Conservation (phyloP, 2,797 vertebrate species). For the Gymnoscopelus microlampas region DNA sequence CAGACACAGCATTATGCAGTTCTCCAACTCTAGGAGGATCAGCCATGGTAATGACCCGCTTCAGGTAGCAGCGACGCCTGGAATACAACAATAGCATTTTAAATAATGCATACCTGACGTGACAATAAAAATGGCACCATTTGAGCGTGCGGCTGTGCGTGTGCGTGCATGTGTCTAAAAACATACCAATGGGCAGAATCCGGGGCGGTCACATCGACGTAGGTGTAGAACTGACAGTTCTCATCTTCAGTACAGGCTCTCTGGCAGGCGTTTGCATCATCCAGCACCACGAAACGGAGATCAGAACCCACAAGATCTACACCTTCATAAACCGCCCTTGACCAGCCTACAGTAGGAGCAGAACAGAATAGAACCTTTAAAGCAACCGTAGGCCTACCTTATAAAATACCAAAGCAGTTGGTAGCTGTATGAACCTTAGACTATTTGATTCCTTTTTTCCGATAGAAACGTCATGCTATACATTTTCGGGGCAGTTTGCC, state of each 20-base stretch:
- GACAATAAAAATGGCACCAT: not conserved
- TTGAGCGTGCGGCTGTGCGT: conserved; percentile 26
- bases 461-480: too few relatives aligned
- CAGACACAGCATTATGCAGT: conserved; percentile 46
- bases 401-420: too few relatives aligned
- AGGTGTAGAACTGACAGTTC: conserved; percentile 73
- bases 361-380: not conserved
- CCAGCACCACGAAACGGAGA: conserved; percentile 26
- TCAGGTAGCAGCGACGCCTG: conserved; percentile 66
- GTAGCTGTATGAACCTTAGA: too few relatives aligned
- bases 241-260: conserved; percentile 51
- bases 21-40: conserved; percentile 49
- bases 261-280: conserved; percentile 49
- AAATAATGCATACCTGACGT: not conserved
- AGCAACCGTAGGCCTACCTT: too few relatives aligned
- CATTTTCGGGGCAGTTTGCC: too few relatives aligned
- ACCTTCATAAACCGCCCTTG: conserved; percentile 10
- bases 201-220: not conserved
- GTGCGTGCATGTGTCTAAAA: conserved; percentile 8
- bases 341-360: conserved; percentile 59
- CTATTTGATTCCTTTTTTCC: too few relatives aligned
- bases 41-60: conserved; percentile 64
- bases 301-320: conserved; percentile 51
- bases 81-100: not conserved
- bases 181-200: conserved; percentile 3